Base-by-base conservation (phyloP, 2,888 invertebrate species). In the Agonopterix subpropinquella region DNA sequence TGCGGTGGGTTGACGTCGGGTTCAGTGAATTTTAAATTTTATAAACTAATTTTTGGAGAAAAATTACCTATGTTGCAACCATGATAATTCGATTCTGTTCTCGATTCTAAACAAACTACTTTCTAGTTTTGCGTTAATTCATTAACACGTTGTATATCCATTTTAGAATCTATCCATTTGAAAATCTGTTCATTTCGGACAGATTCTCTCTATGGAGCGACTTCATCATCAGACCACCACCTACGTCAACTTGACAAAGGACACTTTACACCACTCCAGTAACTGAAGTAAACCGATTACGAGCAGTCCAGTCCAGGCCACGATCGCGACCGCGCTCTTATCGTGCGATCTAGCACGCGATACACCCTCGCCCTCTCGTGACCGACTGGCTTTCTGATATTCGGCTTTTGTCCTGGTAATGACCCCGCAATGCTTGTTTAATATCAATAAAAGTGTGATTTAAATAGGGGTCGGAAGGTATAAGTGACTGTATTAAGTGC, bases 271-370 rank as follows among this genome's bases (percentile, higher is more conserved):
- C 28, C 28, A 13, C 45, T 36, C n/a, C 45, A 13, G 41, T 9
- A 11, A n/a, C 39, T 13, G 8, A 72, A 77, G 80, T 84, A 84
- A 83, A 85, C 80, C 84, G 85, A 85, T 84, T 85, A 84, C 74
- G 72, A 70, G 18, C 18, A 18, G 63, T 66, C 67, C 60, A 69
- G 72, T 65, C 72, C 71, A 70, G 59, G 55, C 56, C 53, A 59
- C 60, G 55, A 52, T 67, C 67, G 61, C 69, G 70, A 64, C 72
- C 71, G 70, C 62, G 54, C 50, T 45, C 59, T 53, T 80, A 82
- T 83, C 83, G 77, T 67, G 64, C 69, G 71, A 83, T 80, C 82
- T 65, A 7, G 46, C 49, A 49, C 49, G 49, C 49, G 37, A 49
- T 10, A 9, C 44, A 51, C 61, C 67, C 83, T 81, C 83, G 81